Evolutionary conservation across 1,140 invertebrate species (phyloP).

Genomic region (Harlomillsia oculata): DNA sequence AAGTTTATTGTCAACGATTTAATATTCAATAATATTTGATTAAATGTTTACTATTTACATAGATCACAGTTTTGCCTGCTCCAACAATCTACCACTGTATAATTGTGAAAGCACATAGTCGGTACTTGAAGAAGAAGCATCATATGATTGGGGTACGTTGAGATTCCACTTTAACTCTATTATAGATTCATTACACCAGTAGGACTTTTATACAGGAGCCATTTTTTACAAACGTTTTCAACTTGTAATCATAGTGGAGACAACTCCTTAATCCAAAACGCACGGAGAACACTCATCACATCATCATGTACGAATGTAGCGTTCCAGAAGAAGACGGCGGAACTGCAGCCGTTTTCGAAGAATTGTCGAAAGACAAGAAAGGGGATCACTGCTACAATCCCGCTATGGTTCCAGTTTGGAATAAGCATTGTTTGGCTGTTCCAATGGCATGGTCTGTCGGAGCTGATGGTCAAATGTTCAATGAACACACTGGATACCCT

Average conservation of each 20-base stretch:
- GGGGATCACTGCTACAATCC: background rate
- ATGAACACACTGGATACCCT: slow-evolving; percentile 69
- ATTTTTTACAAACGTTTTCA: background rate
- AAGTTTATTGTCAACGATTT: no score
- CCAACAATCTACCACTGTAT: no score
- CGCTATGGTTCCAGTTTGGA: background rate
- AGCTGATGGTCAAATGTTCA: slow-evolving; percentile 47
- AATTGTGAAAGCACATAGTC: background rate
- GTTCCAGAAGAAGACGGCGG: background rate
- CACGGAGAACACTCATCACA: background rate
- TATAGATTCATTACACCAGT: background rate
- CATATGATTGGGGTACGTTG: slow-evolving; percentile 1
- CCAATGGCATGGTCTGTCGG: background rate
- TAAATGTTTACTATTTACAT: no score
- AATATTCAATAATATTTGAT: no score
- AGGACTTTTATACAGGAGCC: background rate
- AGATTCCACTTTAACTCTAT: background rate
- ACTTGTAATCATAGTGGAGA: background rate
- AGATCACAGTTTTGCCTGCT: no score
- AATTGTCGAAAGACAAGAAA: background rate
- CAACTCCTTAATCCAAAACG: background rate
- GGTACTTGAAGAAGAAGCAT: background rate
- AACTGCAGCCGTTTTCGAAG: background rate
- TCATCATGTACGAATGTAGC: slow-evolving; percentile 7
- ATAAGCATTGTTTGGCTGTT: background rate